Base-by-base conservation (phyloP, 2,888 invertebrate genomes). In the Lepidochrysops patricia region DNA sequence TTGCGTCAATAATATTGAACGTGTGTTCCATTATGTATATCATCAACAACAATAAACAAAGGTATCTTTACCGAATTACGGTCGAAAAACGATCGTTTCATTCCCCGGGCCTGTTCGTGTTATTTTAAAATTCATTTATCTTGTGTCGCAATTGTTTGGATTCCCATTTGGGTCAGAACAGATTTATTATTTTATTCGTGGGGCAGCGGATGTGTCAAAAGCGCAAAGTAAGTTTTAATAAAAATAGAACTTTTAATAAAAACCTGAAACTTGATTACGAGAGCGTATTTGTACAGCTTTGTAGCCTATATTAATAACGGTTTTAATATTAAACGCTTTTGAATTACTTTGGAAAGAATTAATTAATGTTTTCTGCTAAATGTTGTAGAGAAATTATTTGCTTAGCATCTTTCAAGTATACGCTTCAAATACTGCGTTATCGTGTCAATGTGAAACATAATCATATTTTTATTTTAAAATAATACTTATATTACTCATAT, bases 111-210 rank as follows among this genome's bases (percentile, higher is more conserved):
- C n/a, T n/a, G 12, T 37, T 37, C 50, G 26, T 50, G 50, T 26
- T 50, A 43, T 43, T 43, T 50, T 50, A 13, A 26, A 50, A 26
- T 49, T 26, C 50, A 50, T 50, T 50, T 50, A 26, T 50, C 50
- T 50, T 26, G 26, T 26, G 50, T 50, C 50, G 26, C 25, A 43
- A 26, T 26, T 50, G 50, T 50, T 50, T 50, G 26, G 25, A 50
- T 50, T 50, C 25, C 50, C 26, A 50, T 50, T 50, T 50, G 15
- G 50, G 49, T 49, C 49, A 12, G 25, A 50, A n/a, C 26, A 26
- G 50, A 50, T 50, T 50, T 50, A 26, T 50, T 50, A 50, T 50
- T 50, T 26, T 26, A 50, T n/a, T 25, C 50, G 50, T n/a, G 26
- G n/a, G 25, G 23, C 25, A 13, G 2, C 49, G n/a, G 15, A 26